phyloP scores from a whole-genome alignment of 2,888 invertebrate species.

The Drosophila monieri region DNA sequence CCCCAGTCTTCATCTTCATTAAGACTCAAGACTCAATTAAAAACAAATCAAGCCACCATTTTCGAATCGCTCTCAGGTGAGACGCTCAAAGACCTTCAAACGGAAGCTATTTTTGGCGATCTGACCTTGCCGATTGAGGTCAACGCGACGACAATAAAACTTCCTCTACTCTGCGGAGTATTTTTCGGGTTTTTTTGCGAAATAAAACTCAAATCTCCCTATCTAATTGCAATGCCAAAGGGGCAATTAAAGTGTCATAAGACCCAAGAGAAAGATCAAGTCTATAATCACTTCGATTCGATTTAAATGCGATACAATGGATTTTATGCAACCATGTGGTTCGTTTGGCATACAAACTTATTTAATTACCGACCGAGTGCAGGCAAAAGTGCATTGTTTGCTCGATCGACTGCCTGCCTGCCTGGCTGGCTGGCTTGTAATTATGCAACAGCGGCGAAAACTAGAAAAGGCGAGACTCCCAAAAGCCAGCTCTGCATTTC shows the following conservation, averaged over 20 bases:
- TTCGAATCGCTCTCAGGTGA: slow-evolving; percentile 17
- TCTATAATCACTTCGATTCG: slow-evolving; percentile 10
- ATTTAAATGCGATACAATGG: slow-evolving; percentile 17
- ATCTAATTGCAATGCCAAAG: slow-evolving; percentile 69
- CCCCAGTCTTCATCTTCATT: slow-evolving; percentile 3
- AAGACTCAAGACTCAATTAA: slow-evolving; percentile 29
- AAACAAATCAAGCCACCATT: slow-evolving; percentile 29
- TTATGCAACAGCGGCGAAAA: slow-evolving; percentile 56
- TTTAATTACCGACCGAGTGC: slow-evolving; percentile 61
- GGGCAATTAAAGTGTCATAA: slow-evolving; percentile 74
- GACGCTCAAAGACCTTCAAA: slow-evolving; percentile 26
- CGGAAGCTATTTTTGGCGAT: slow-evolving; percentile 39
- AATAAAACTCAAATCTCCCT: slow-evolving; percentile 45
- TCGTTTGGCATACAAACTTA: slow-evolving; percentile 48
- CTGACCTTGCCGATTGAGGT: slow-evolving; percentile 74
- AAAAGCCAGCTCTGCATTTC: slow-evolving; percentile 15
- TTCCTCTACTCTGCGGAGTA: slow-evolving; percentile 51
- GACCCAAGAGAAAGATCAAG: slow-evolving; percentile 44
- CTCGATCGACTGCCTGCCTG: slow-evolving; percentile 16
- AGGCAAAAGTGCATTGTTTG: slow-evolving; percentile 55
- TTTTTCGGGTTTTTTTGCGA: slow-evolving; percentile 5
- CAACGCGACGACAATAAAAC: slow-evolving; percentile 66
- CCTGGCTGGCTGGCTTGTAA: slow-evolving; percentile 44
- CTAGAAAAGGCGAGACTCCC: slow-evolving; percentile 22
- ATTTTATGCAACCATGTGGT: slow-evolving; percentile 29